Base-by-base conservation (phyloP, 2,888 invertebrate genomes). In the Aphidius colemani region DNA sequence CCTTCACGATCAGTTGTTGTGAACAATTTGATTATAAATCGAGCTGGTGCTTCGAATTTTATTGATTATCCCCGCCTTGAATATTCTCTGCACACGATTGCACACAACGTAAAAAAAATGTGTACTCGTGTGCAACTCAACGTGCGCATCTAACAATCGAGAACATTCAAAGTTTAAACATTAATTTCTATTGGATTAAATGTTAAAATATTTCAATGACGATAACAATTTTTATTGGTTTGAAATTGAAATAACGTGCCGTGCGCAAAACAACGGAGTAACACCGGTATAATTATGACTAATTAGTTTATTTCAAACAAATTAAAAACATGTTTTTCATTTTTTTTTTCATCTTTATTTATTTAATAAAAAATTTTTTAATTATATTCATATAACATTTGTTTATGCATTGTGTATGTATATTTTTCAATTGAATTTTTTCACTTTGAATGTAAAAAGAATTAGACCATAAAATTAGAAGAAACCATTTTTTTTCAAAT, bases 11-110 rank as follows among this genome's bases (percentile, higher is more conserved):
- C 55, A 65, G 61, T 62, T 60, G 61, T 56, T 64, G 70, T 65
- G 64, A 65, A 41, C 53, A 65, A 65, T 70, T 59, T 69, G 69
- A 39, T 72, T 67, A 73, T 72, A 75, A 3, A 13, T 72, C 68
- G 64, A 69, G 58, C 53, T 56, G 61, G 51, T 65, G 69, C 72
- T 72, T 72, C 66, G 74, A 73, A 79, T 81, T 78, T 81, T 81
- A 81, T 73, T 80, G 81, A 78, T 75, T 65, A 63, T 69, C 75
- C 78, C 80, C 72, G 71, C 75, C 71, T 61, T 48, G 55, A 30
- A 30, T 30, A 30, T 30, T 30, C 30, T 30, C 18, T 55, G 59
- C 57, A 57, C 57, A 57, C 46, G 57, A 13, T 39, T 55, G 48
- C 55, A 48, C 59, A 30, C 30, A 5, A 5, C 3, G 5, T 30